Conservation (phyloP, 2,113 vertebrate species). For the Pseudorasbora parva region DNA sequence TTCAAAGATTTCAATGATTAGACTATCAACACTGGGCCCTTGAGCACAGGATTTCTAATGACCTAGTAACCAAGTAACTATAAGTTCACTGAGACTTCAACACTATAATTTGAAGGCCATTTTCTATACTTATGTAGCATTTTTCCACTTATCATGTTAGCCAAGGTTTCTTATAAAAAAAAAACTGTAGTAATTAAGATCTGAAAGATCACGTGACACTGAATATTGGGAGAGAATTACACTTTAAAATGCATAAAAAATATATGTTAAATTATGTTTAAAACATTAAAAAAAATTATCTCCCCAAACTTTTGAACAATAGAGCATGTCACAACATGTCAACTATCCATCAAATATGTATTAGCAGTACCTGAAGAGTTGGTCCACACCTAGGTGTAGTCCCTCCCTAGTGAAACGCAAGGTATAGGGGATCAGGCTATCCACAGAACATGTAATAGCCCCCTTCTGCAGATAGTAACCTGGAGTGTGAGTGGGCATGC, state of each 20-base stretch:
- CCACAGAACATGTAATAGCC: conserved; percentile 81
- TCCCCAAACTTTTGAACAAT: not conserved
- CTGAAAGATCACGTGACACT: not conserved
- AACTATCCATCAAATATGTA: not conserved
- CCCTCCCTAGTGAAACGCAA: conserved; percentile 87
- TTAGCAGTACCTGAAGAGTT: conserved; percentile 83
- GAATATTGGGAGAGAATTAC: not conserved
- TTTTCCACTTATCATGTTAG: not conserved
- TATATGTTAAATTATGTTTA: not conserved
- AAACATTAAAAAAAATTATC: not conserved
- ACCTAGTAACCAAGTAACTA: not conserved
- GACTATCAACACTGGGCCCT: not conserved
- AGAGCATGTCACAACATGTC: not conserved
- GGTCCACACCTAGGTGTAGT: conserved; percentile 83
- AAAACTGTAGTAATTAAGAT: not conserved
- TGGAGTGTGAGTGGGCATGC: conserved; percentile 83
- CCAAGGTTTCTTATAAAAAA: not conserved
- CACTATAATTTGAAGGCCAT: not conserved
- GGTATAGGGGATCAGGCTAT: conserved; percentile 92
- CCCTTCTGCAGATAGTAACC: conserved; percentile 93
- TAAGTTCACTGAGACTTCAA: conserved; percentile 3
- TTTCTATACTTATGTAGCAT: not conserved
- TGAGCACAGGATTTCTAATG: not conserved
- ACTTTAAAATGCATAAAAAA: not conserved
- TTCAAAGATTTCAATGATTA: not conserved